Percentiles rank a stretch among this genome's conserved stretches.
Conservation (phyloP, 2,888 invertebrate genomes). For the Drosophila rellima region DNA sequence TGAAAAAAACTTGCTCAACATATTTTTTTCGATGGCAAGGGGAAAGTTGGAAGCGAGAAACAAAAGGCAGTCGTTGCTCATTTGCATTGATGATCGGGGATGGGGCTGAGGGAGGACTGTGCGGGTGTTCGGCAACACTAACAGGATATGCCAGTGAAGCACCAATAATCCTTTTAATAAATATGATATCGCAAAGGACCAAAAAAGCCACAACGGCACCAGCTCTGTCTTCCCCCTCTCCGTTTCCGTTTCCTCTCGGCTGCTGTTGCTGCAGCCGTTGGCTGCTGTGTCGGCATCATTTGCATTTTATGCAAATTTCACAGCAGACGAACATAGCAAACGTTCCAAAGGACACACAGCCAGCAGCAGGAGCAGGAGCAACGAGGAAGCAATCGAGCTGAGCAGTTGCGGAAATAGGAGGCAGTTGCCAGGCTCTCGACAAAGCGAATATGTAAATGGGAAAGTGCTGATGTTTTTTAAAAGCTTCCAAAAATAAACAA, state of each 20-base stretch:
- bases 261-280: conserved; percentile 16
- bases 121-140: conserved; percentile 65
- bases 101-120: neutral
- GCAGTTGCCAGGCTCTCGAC: conserved; percentile 45
- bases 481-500: conserved; percentile 80
- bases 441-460: conserved; percentile 80
- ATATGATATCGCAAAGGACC: conserved; percentile 84
- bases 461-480: conserved; percentile 81
- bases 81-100: conserved; percentile 58
- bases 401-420: conserved; percentile 6
- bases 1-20: conserved; percentile 50
- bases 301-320: conserved; percentile 84
- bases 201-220: conserved; percentile 75
- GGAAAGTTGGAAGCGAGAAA: conserved; percentile 49
- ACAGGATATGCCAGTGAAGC: conserved; percentile 83
- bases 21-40: conserved; percentile 46
- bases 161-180: conserved; percentile 85
- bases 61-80: conserved; percentile 77
- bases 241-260: conserved; percentile 5
- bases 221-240: conserved; percentile 36
- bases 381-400: neutral
- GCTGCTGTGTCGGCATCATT: conserved; percentile 76
- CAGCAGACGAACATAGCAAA: conserved; percentile 68
- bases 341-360: conserved; percentile 67
- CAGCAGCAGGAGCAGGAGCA: conserved; percentile 12